Conservation (phyloP, 2,797 vertebrate genomes). For the Sebastes melanostomus region DNA sequence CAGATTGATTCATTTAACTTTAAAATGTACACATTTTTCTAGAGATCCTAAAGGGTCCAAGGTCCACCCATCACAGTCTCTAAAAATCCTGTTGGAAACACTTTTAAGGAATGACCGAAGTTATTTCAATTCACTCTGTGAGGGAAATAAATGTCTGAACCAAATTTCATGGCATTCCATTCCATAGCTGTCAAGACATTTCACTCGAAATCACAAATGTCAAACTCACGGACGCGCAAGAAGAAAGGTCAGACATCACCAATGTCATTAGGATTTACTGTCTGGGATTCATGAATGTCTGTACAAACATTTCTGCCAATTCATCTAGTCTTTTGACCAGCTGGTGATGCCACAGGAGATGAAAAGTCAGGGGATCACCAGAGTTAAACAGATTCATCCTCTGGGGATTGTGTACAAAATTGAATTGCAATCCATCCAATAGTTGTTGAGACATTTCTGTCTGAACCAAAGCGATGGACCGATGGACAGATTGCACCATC, state of each 20-base stretch:
- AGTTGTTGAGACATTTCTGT: neutral
- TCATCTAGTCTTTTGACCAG: neutral
- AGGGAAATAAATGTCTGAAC: neutral
- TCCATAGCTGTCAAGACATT: neutral
- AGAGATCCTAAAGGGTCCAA: too few relatives aligned
- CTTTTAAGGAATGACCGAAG: neutral
- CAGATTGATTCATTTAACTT: too few relatives aligned
- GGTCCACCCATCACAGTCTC: too few relatives aligned
- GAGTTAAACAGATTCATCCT: neutral
- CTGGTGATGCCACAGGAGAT: neutral
- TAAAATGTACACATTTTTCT: too few relatives aligned
- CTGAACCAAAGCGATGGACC: neutral
- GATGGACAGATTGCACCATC: neutral
- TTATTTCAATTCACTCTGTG: neutral
- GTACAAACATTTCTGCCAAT: neutral
- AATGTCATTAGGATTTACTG: neutral
- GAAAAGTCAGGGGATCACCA: neutral
- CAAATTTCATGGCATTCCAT: neutral
- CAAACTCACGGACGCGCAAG: neutral
- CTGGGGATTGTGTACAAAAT: neutral
- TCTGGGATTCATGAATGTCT: neutral
- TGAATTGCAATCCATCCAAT: neutral
- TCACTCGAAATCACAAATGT: neutral
- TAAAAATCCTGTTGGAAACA: too few relatives aligned
- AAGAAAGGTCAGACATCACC: neutral